Conservation (phyloP, 2,888 invertebrate species). For the Lasioglossum leucozonium region DNA sequence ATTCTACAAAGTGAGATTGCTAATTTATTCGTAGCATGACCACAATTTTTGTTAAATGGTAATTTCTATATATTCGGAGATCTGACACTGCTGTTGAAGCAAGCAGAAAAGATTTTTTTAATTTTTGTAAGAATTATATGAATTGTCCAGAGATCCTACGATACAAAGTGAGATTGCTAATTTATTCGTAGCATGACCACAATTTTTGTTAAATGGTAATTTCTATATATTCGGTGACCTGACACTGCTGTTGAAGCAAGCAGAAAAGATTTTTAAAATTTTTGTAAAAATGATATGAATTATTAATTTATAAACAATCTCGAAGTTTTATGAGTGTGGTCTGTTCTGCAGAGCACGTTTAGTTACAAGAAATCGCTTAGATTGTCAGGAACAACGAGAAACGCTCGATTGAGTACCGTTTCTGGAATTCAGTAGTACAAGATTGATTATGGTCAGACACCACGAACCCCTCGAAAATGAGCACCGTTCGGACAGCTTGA, state of each 20-base stretch:
- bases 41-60: too few relatives aligned
- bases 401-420: not conserved
- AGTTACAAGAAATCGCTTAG: not conserved
- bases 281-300: not conserved
- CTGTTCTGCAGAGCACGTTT: not conserved
- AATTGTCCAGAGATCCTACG: too few relatives aligned
- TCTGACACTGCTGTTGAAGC: not conserved
- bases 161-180: too few relatives aligned
- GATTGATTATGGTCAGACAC: conserved; percentile 47
- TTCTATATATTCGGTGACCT: too few relatives aligned
- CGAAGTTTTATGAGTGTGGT: not conserved
- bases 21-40: too few relatives aligned
- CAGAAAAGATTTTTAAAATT: not conserved
- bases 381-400: not conserved
- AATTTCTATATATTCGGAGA: too few relatives aligned
- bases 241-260: not conserved
- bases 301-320: not conserved
- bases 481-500: conserved; percentile 23
- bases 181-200: too few relatives aligned
- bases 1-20: not conserved
- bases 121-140: not conserved
- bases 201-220: too few relatives aligned
- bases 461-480: conserved; percentile 46
- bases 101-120: too few relatives aligned
- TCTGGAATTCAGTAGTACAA: conserved; percentile 35